These are phyloP conservation scores for Garrulus glandarius DNA, from an alignment of 2,797 vertebrate genomes.

Conservation along the genomic window DNA sequence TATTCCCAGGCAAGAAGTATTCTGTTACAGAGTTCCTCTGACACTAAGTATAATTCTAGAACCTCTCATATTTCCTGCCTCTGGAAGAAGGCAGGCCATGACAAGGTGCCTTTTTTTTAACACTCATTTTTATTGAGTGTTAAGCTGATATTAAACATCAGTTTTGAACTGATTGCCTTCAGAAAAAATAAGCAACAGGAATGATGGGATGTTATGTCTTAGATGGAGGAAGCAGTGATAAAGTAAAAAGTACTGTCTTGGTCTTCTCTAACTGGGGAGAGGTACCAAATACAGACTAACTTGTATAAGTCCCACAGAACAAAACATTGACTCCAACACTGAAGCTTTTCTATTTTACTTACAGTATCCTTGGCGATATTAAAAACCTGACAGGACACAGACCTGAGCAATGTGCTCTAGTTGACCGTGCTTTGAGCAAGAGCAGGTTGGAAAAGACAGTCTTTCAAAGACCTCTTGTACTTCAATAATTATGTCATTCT, in stretches of 20 bases:
- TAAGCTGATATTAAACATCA: not conserved
- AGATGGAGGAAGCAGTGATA: not conserved
- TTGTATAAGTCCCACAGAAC: not conserved
- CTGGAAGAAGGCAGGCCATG: not conserved
- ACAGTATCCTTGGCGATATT: not conserved
- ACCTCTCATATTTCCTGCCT: not conserved
- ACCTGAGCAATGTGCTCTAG: not conserved
- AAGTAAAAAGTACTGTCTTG: not conserved
- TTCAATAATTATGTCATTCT: not conserved
- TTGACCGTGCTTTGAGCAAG: not conserved
- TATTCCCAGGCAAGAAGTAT: not conserved
- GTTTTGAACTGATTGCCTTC: not conserved
- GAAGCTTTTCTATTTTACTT: not conserved
- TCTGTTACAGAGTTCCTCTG: not conserved
- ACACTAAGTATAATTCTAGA: not conserved
- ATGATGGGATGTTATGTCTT: not conserved
- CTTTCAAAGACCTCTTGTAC: not conserved
- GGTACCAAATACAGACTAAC: not conserved
- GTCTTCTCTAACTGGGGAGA: not conserved
- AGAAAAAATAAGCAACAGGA: not conserved
- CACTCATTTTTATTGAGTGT: not conserved
- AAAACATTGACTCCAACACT: not conserved
- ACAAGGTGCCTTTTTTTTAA: not conserved
- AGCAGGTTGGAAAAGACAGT: rapidly evolving
- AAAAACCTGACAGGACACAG: not conserved